phyloP scores from a whole-genome alignment of 2,797 vertebrate species.

The Craterocephalus amniculus region DNA sequence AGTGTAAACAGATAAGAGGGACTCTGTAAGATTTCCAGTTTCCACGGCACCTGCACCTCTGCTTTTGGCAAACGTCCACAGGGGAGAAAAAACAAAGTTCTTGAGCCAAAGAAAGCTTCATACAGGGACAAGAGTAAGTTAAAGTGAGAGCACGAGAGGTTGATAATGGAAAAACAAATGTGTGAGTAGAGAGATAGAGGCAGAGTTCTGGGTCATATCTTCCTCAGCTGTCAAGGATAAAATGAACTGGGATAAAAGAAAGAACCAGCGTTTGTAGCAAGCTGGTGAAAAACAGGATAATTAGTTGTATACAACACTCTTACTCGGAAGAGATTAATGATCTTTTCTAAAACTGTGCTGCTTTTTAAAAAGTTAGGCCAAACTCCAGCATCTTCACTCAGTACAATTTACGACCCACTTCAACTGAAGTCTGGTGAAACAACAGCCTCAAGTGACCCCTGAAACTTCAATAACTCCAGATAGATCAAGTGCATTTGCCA shows the following conservation, averaged over 20 bases:
- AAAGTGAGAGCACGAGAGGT: slow-evolving; percentile 26
- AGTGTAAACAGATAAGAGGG: not conserved
- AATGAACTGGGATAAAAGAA: not conserved
- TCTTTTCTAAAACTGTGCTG: too few relatives aligned
- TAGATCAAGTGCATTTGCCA: slow-evolving; percentile 20
- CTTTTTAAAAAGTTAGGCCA: not conserved
- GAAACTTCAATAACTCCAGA: slow-evolving; percentile 15
- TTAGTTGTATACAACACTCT: not conserved
- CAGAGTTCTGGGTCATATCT: slow-evolving; percentile 10
- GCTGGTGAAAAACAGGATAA: slow-evolving; percentile 1
- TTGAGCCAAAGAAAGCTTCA: slow-evolving; percentile 54
- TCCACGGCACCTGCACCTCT: slow-evolving; percentile 25
- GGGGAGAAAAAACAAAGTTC: slow-evolving; percentile 19
- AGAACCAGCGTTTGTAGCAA: not conserved
- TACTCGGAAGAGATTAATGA: too few relatives aligned
- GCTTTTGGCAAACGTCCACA: slow-evolving; percentile 33
- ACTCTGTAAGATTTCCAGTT: not conserved
- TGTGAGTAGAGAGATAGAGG: slow-evolving; percentile 15
- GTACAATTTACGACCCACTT: slow-evolving; percentile 2
- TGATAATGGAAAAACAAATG: slow-evolving; percentile 37
- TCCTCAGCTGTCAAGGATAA: slow-evolving; percentile 8
- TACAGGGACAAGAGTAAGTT: slow-evolving; percentile 20
- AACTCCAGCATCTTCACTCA: slow-evolving; percentile 15
- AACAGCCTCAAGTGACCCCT: not conserved
- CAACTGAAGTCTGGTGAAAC: slow-evolving; percentile 12